phyloP scores from a whole-genome alignment of 2,888 invertebrate species.

The Congeria kusceri region DNA sequence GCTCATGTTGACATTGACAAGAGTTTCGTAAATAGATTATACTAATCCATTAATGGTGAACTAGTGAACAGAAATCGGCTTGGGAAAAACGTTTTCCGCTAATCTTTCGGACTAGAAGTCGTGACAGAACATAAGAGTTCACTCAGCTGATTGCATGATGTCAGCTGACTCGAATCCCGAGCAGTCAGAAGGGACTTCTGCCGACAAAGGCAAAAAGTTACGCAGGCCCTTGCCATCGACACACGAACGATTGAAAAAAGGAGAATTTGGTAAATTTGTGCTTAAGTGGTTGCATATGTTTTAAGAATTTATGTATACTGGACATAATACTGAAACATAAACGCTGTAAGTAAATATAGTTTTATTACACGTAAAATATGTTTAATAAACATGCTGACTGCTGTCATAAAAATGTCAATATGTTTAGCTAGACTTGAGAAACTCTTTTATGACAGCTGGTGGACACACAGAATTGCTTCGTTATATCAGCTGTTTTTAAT shows the following conservation, averaged over 20 bases:
- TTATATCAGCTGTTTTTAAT: no score
- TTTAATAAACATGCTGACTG: no score
- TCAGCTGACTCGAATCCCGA: conserved; percentile 42
- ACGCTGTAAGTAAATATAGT: no score
- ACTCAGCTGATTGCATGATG: conserved; percentile 32
- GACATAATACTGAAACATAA: no score
- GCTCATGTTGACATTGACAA: no score
- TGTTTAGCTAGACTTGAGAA: no score
- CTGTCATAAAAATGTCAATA: no score
- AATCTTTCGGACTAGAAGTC: conserved; percentile 2
- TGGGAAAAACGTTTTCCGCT: conserved; percentile 23
- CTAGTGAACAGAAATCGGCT: conserved; percentile 23
- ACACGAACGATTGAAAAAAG: conserved; percentile 55
- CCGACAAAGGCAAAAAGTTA: conserved; percentile 49
- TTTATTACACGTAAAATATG: no score
- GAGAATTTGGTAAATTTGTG: conserved; percentile 55
- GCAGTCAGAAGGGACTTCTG: conserved; percentile 35
- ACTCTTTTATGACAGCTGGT: no score
- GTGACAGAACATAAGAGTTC: conserved; percentile 43
- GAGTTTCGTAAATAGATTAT: not conserved
- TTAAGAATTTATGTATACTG: not conserved
- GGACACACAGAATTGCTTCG: no score
- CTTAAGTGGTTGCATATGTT: not conserved
- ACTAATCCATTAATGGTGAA: conserved; percentile 19
- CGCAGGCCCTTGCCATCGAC: conserved; percentile 57